Percentiles rank a stretch among this genome's conserved stretches.
Evolutionary conservation across 2,797 vertebrate genomes (phyloP).

Genomic region (Rousettus madagascariensis): DNA sequence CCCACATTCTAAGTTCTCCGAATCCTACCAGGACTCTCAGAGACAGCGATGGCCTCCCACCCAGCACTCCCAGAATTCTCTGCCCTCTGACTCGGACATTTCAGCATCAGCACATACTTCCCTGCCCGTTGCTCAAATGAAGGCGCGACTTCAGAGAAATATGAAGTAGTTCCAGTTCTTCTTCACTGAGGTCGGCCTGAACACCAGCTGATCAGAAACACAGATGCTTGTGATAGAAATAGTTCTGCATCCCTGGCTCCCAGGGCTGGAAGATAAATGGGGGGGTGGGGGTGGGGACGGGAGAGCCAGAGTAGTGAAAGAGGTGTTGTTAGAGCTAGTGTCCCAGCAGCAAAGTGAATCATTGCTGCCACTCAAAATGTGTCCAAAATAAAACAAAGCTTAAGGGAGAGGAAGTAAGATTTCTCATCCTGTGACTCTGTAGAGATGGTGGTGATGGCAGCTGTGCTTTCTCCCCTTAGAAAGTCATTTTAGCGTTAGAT

Average conservation of each 20-base stretch:
- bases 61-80: neutral
- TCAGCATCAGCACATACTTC: neutral
- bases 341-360: neutral
- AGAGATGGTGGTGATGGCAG: conserved; percentile 38
- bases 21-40: neutral
- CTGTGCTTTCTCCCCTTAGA: conserved; percentile 52
- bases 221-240: conserved; percentile 65
- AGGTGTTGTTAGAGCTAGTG: neutral
- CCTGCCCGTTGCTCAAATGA: neutral
- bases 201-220: conserved; percentile 34
- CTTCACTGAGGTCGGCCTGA: conserved; percentile 48
- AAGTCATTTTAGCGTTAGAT: conserved; percentile 41
- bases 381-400: neutral
- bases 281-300: neutral
- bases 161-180: neutral
- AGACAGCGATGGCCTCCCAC: fast-evolving
- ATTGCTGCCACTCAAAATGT: neutral
- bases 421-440: neutral
- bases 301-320: neutral
- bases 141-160: neutral
- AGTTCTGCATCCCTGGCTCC: conserved; percentile 40
- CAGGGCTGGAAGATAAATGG: conserved; percentile 15
- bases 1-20: neutral
- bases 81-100: neutral
- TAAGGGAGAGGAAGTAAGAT: neutral